These are phyloP conservation scores for Heliconius erato DNA, from an alignment of 2,888 invertebrate genomes.

Conservation along the genomic window DNA sequence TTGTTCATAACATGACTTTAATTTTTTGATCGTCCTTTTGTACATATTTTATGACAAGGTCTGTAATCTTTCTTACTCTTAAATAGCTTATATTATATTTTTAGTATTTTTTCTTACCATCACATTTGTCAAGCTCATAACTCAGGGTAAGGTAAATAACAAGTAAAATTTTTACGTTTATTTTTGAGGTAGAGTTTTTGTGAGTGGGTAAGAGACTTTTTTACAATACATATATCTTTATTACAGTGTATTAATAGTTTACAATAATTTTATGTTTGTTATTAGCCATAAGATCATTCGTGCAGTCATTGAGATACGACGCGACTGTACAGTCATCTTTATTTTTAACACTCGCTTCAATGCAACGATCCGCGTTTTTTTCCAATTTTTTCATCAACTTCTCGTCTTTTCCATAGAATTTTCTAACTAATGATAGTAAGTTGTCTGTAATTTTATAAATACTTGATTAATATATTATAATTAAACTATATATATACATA, in stretches of 20 bases:
- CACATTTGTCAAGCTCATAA: too few species aligned
- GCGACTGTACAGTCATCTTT: slow-evolving; percentile 74
- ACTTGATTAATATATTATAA: background rate
- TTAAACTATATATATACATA: background rate
- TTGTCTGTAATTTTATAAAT: slow-evolving; percentile 63
- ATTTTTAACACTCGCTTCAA: slow-evolving; percentile 65
- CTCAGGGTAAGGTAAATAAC: too few species aligned
- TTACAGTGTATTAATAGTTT: slow-evolving; percentile 62
- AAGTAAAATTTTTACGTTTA: too few species aligned
- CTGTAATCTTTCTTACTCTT: too few species aligned
- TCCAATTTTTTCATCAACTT: slow-evolving; percentile 78
- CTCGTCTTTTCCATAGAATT: slow-evolving; percentile 77
- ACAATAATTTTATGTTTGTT: slow-evolving; percentile 74
- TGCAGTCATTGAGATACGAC: slow-evolving; percentile 74
- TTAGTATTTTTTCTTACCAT: too few species aligned
- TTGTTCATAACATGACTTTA: too few species aligned
- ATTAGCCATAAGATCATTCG: slow-evolving; percentile 75
- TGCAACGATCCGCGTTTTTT: slow-evolving; percentile 74
- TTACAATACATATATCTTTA: background rate
- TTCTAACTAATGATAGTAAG: slow-evolving; percentile 69
- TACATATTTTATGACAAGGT: too few species aligned
- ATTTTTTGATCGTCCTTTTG: too few species aligned
- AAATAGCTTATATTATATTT: too few species aligned
- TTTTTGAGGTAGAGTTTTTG: too few species aligned
- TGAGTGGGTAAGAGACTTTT: too few species aligned